Base-by-base conservation (phyloP, 2,113 vertebrate genomes). In the Phainopepla nitens region DNA sequence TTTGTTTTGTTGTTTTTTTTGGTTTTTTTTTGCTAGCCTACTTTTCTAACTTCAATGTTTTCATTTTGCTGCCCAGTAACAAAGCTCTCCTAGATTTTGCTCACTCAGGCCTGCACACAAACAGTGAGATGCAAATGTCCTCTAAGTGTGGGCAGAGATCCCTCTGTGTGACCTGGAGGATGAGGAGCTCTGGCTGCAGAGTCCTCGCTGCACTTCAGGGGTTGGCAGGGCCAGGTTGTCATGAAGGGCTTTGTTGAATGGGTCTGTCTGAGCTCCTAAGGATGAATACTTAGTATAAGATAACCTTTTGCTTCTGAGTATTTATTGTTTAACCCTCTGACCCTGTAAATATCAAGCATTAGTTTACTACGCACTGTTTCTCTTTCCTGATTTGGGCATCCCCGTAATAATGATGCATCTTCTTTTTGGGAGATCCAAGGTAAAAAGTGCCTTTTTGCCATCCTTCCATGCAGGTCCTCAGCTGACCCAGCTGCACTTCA, bases 321-420 rank as follows among this genome's bases (percentile, higher is more conserved):
- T n/a, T 62, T 57, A 36, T 58, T 58, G 17, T 79, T 70, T 82
- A 86, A 56, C 29, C 14, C 42, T 53, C n/a, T 80, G 57, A 42
- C 11, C 23, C 41, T 51, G 44, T 42, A 57, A 65, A 41, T 62
- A 45, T 20, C 15, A 47, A 81, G 10, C 12, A 9, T 6, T 8
- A 15, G 35, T 24, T 80, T 72, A 8, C n/a, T 39, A 3, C 5
- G 13, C 29, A 7, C 47, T 44, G 24, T 29, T 90, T 58, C 47
- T 2, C 0, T 81, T 75, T 57, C 39, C n/a, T 2, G 3, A 11
- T 57, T 42, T 44, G 10, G 15, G 9, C 19, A 25, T 28, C 8
- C 15, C n/a, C 9, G 3, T 35, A 24, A 11, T 22, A 29, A 36
- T 0, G 1, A 18, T 19, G 24, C 3, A 17, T 21, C 10, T 49